Evolutionary conservation across 2,113 vertebrate species (phyloP).

Genomic region (Meleagris gallopavo): DNA sequence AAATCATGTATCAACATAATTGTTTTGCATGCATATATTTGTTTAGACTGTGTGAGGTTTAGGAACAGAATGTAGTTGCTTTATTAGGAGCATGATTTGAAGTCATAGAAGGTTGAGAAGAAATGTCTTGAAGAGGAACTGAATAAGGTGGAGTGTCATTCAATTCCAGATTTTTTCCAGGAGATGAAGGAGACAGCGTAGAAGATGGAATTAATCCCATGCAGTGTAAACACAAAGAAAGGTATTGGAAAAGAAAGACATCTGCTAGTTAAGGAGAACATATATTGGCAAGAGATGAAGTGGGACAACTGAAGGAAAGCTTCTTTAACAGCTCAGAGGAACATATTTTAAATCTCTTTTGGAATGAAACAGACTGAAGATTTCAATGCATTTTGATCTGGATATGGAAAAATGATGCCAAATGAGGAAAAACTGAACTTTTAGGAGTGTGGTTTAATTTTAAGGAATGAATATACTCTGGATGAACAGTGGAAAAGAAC

Average conservation of each 20-base stretch:
- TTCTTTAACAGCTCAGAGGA: conserved; percentile 2
- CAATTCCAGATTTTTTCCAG: neutral
- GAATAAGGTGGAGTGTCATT: neutral
- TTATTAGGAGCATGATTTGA: neutral
- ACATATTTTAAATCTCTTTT: conserved; percentile 37
- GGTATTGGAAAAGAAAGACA: conserved; percentile 14
- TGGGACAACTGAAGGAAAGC: conserved; percentile 24
- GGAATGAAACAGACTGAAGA: neutral
- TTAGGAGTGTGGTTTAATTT: neutral
- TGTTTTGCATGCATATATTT: neutral
- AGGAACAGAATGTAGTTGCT: neutral
- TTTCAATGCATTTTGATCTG: conserved; percentile 25
- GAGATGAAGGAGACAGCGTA: neutral
- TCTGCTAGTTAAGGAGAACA: conserved; percentile 16
- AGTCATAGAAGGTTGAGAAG: neutral
- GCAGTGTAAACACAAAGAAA: conserved; percentile 19
- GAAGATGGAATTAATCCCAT: neutral
- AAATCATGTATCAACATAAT: neutral
- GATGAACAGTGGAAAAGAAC: neutral
- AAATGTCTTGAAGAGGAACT: neutral
- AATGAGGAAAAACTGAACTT: conserved; percentile 19
- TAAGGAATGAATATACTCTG: neutral
- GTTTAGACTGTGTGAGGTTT: neutral
- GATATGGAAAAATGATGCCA: neutral
- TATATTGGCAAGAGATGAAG: conserved; percentile 53